phyloP scores from a whole-genome alignment of 2,113 vertebrate genomes.

The Mormoops blainvillei region DNA sequence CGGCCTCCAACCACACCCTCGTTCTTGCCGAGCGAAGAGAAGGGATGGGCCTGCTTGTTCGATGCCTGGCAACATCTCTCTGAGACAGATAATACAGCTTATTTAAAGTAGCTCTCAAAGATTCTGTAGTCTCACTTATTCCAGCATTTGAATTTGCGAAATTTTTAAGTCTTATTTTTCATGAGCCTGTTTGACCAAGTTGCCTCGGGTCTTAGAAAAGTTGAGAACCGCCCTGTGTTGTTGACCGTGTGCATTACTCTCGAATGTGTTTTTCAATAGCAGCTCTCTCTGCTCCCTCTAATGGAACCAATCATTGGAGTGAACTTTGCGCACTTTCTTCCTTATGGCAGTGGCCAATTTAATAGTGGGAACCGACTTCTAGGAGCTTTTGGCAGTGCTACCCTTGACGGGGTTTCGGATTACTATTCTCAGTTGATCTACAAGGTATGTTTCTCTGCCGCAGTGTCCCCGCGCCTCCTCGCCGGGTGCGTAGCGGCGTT shows the following conservation, averaged over 20 bases:
- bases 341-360: conserved; percentile 90
- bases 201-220: conserved; percentile 56
- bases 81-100: not conserved
- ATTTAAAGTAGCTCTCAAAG: not conserved
- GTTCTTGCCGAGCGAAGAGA: not conserved
- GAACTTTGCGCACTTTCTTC: conserved; percentile 93
- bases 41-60: not conserved
- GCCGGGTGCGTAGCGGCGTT: not conserved
- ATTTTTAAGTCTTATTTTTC: conserved; percentile 28
- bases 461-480: not conserved
- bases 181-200: conserved; percentile 25
- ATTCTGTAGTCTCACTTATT: not conserved
- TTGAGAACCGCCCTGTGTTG: conserved; percentile 31
- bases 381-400: conserved; percentile 93
- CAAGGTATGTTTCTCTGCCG: conserved; percentile 80
- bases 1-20: not conserved
- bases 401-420: conserved; percentile 92
- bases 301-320: conserved; percentile 95
- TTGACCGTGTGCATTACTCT: conserved; percentile 59
- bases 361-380: conserved; percentile 89
- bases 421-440: conserved; percentile 97
- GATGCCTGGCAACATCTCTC: not conserved
- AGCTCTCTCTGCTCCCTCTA: conserved; percentile 93
- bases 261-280: conserved; percentile 79
- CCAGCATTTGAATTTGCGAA: not conserved